phyloP scores from a whole-genome alignment of 2,113 vertebrate species.

The Ptilorrhoa leucosticta region DNA sequence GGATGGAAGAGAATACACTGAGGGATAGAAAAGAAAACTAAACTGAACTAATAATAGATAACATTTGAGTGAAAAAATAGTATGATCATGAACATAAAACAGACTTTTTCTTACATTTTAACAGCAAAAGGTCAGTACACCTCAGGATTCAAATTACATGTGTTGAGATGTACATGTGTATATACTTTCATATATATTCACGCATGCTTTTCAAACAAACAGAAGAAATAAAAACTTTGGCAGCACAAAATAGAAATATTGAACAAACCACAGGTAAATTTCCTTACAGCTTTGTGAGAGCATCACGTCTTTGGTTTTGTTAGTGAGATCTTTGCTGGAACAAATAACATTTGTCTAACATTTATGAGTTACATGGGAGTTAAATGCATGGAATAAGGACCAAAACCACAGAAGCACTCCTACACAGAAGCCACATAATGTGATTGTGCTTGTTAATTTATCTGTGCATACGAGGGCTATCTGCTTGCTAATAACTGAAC shows the following conservation, averaged over 20 bases:
- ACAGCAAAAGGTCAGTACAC: neutral
- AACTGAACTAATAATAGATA: neutral
- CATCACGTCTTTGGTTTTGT: neutral
- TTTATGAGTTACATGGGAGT: neutral
- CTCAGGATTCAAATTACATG: neutral
- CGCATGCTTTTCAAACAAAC: neutral
- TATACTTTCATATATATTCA: neutral
- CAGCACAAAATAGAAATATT: neutral
- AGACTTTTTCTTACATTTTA: neutral
- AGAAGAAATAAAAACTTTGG: neutral
- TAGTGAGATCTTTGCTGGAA: neutral
- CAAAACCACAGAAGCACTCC: neutral
- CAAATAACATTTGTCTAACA: neutral
- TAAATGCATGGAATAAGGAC: neutral
- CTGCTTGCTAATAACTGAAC: neutral
- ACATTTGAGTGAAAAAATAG: neutral
- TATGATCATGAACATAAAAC: neutral
- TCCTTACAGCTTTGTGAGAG: neutral
- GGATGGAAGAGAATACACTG: slow-evolving; percentile 85
- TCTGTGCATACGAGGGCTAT: neutral
- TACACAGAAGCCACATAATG: neutral
- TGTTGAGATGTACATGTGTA: neutral
- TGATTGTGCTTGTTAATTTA: neutral
- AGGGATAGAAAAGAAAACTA: neutral
- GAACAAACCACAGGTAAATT: neutral